Evolutionary conservation across 2,888 invertebrate species (phyloP), one percentile per base, ranked within the genome.

Genomic region (Sycophila texana): DNA sequence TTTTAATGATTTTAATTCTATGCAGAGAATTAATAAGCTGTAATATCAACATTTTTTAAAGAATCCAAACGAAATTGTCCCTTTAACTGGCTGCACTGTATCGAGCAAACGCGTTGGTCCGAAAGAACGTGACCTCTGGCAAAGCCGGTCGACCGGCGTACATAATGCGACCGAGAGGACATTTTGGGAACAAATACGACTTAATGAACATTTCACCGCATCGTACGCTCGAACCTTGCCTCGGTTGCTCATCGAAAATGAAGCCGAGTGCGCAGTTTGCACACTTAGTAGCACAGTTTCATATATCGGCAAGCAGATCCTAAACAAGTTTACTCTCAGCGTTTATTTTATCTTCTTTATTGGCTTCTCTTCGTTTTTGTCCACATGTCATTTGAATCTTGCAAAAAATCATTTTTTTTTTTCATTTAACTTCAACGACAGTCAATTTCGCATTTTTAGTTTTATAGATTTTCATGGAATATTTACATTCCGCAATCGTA

Each of bases 111-210:
- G 7, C 39, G 39, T 39, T 2, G 39, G 7, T 39, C 39, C 4
- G 39, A 39, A 39, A 39, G 7, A 39, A 39, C 7, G 39, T 39
- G 39, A 39, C 39, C 39, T 39, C 39, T 2, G 7, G 39, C 39
- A 39, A 5, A 39, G 39, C 39, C 16, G 53, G 53, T 53, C 53
- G 12, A 53, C n/a, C 53, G 16, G 14, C 53, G 53, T n/a, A n/a
- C 53, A 53, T 53, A 53, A 53, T n/a, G 53, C 53, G 53, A 53
- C 12, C 4, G 53, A 0, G 13, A 26, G 20, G 18, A 60, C 22
- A 60, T 60, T 60, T 26, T 22, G 20, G 60, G 22, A 60, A 22
- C 60, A 60, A 60, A 60, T 60, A 26, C 60, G 60, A 26, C 60
- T 60, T 60, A 60, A 60, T 60, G 60, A 60, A 60, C 60, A 20